A percentile compares a stretch with the other conserved stretches of the same genome.
These are phyloP conservation scores for Plebejus argus DNA, from an alignment of 2,888 invertebrate genomes.

Conservation along the genomic window DNA sequence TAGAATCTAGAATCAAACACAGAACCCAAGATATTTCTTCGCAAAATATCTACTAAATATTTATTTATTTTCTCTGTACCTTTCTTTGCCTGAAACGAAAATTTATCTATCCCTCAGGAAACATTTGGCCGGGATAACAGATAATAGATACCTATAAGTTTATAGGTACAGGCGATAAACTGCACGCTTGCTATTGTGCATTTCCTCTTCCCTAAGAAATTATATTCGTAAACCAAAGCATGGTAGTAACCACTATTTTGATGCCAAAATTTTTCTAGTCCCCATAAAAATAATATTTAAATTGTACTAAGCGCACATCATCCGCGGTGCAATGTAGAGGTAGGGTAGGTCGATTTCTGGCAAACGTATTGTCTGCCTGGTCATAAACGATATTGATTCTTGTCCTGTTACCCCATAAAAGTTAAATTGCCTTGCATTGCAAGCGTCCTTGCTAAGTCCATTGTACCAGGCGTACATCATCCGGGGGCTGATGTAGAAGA, in stretches of 20 bases:
- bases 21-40: neutral
- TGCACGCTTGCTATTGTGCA: neutral
- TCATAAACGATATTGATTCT: neutral
- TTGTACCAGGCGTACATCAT: conserved; percentile 75
- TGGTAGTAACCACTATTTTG: no score
- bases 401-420: neutral
- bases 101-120: neutral
- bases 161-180: neutral
- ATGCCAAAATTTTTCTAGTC: no score
- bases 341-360: no score
- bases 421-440: conserved; percentile 56
- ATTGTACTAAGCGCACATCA: no score
- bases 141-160: neutral
- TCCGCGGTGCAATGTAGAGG: no score
- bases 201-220: no score
- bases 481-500: conserved; percentile 65
- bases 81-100: neutral
- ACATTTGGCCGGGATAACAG: neutral
- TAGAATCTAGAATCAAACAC: neutral
- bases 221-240: no score
- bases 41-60: conserved; percentile 12
- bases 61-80: neutral
- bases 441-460: conserved; percentile 72
- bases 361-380: neutral
- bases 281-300: no score